Evolutionary conservation across 2,113 vertebrate genomes (phyloP).

Genomic region (Amia ocellicauda): DNA sequence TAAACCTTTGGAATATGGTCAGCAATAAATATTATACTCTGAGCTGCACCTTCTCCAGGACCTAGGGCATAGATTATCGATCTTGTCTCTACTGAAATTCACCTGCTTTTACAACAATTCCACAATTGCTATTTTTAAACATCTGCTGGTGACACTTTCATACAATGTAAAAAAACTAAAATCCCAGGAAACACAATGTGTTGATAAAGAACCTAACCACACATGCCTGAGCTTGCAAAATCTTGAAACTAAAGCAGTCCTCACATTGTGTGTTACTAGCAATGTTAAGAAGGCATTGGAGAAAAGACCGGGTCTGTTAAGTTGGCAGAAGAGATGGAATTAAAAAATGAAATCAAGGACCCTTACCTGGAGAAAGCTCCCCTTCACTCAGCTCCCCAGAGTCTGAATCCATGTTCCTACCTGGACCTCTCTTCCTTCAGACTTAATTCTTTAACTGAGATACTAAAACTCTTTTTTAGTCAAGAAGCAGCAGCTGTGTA

Average conservation of each 20-base stretch:
- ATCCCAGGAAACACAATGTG: slow-evolving; percentile 36
- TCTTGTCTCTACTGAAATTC: not conserved
- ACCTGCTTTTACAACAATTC: not conserved
- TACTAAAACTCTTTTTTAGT: slow-evolving; percentile 42
- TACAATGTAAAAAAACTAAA: not conserved
- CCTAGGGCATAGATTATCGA: not conserved
- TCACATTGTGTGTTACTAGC: not conserved
- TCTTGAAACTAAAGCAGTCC: slow-evolving; percentile 21
- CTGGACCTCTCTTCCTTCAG: slow-evolving; percentile 39
- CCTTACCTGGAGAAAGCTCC: slow-evolving; percentile 83
- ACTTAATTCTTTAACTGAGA: slow-evolving; percentile 23
- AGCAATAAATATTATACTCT: slow-evolving; percentile 1
- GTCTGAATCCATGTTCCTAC: slow-evolving; percentile 87
- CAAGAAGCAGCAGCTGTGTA: slow-evolving; percentile 46
- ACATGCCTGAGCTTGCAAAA: slow-evolving; percentile 51
- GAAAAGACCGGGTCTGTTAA: not conserved
- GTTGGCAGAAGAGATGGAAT: slow-evolving; percentile 2
- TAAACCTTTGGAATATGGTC: slow-evolving; percentile 14
- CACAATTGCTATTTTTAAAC: not conserved
- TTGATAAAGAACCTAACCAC: slow-evolving; percentile 46
- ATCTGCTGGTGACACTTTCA: not conserved
- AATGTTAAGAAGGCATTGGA: slow-evolving; percentile 5
- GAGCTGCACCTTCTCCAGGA: not conserved
- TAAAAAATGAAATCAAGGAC: not conserved
- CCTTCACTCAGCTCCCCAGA: slow-evolving; percentile 94